A percentile compares a stretch with the other conserved stretches of the same genome.
Evolutionary conservation across 2,888 invertebrate genomes (phyloP).

Genomic region (Trichopoda pennipes): DNA sequence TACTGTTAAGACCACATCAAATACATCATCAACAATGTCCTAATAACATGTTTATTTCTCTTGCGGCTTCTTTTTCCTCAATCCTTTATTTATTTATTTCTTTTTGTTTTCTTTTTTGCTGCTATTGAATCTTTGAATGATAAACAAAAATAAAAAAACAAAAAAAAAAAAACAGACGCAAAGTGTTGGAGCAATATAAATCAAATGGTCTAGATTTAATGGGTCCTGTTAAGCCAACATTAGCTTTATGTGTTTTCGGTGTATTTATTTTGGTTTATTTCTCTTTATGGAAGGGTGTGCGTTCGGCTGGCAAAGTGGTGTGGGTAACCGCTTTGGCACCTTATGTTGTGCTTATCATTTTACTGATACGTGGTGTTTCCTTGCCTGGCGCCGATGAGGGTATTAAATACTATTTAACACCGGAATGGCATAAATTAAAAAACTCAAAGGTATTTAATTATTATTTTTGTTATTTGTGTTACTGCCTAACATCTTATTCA

Average conservation of each 20-base stretch:
- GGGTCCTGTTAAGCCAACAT: conserved; percentile 93
- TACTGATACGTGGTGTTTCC: conserved; percentile 91
- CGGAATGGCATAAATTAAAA: conserved; percentile 92
- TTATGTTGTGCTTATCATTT: conserved; percentile 92
- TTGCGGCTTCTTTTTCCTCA: conserved; percentile 26
- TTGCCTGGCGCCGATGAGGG: conserved; percentile 92
- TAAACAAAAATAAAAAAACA: not conserved
- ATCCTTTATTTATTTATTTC: conserved; percentile 18
- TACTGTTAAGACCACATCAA: conserved; percentile 25
- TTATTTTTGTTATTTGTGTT: conserved; percentile 32
- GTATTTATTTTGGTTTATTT: conserved; percentile 97
- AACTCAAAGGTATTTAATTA: conserved; percentile 85
- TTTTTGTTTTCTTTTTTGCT: not conserved
- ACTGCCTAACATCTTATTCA: too few relatives aligned
- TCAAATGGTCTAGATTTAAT: conserved; percentile 92
- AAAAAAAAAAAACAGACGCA: conserved; percentile 87
- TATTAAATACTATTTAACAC: conserved; percentile 92
- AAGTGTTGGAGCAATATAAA: conserved; percentile 91
- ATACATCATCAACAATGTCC: conserved; percentile 32
- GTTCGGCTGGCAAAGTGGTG: conserved; percentile 96
- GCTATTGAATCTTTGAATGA: not conserved
- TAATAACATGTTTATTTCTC: conserved; percentile 60
- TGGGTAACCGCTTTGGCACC: conserved; percentile 98
- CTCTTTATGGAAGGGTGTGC: conserved; percentile 97
- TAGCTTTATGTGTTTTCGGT: conserved; percentile 93